These are phyloP conservation scores for Agelastica alni DNA, from an alignment of 2,888 invertebrate species.

Conservation along the genomic window DNA sequence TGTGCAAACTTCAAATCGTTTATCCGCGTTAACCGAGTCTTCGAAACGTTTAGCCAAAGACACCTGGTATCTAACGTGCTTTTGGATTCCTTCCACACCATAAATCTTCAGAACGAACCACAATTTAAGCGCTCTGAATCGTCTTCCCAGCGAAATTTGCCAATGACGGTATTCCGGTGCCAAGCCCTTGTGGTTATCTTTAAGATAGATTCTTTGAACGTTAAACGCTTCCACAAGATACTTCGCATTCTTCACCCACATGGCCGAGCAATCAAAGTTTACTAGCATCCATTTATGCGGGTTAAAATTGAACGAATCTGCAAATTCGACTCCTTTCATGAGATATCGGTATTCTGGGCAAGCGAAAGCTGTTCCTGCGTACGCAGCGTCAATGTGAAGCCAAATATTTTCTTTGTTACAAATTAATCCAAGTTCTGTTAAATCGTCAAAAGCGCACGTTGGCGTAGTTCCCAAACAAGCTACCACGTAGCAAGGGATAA, in stretches of 20 bases:
- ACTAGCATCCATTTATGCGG: constrained; percentile 96
- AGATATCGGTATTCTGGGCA: constrained; percentile 82
- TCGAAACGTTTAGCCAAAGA: constrained; percentile 80
- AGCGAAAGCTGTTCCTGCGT: constrained; percentile 89
- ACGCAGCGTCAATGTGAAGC: constrained; percentile 96
- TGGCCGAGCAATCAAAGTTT: constrained; percentile 93
- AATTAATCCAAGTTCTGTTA: constrained; percentile 83
- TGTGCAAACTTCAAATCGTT: constrained; percentile 74
- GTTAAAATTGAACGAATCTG: constrained; percentile 92
- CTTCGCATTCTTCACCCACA: constrained; percentile 86
- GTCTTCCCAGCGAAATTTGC: constrained; percentile 86
- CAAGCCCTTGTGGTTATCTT: constrained; percentile 70
- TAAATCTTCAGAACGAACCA: constrained; percentile 89
- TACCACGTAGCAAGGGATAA: constrained; percentile 87
- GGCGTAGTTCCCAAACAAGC: constrained; percentile 73
- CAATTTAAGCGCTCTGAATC: constrained; percentile 87
- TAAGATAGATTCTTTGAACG: constrained; percentile 90
- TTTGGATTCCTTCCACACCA: constrained; percentile 80
- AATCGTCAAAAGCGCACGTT: constrained; percentile 85
- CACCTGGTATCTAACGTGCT: constrained; percentile 76
- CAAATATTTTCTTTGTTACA: constrained; percentile 78
- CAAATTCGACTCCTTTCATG: constrained; percentile 71
- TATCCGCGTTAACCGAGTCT: constrained; percentile 70
- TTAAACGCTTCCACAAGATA: constrained; percentile 86
- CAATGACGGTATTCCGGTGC: constrained; percentile 76